Evolutionary conservation across 2,888 invertebrate species (phyloP).

Genomic region (Brachynemurus nebulosus): DNA sequence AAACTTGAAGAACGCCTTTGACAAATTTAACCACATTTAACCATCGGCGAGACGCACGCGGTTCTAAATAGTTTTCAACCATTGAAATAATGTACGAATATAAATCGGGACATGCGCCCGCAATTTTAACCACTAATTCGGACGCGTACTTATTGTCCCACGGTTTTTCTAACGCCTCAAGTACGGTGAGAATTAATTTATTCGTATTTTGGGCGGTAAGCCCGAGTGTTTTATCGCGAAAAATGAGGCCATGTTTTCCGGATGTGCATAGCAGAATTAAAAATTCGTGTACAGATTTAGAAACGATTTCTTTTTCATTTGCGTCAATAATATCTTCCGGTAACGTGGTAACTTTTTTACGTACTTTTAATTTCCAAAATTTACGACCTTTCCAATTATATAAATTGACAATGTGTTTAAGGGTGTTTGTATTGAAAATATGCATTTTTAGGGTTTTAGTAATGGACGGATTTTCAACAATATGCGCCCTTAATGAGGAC

Average conservation of each 20-base stretch:
- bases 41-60: slow-evolving; percentile 41
- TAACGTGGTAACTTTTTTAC: not conserved
- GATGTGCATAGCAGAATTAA: slow-evolving; percentile 63
- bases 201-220: slow-evolving; percentile 44
- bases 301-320: slow-evolving; percentile 38
- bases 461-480: slow-evolving; percentile 48
- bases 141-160: slow-evolving; percentile 53
- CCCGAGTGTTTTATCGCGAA: slow-evolving; percentile 52
- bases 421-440: slow-evolving; percentile 50
- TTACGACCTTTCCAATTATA: slow-evolving; percentile 64
- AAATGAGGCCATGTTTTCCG: slow-evolving; percentile 61
- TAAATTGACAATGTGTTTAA: slow-evolving; percentile 52
- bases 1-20: slow-evolving; percentile 31
- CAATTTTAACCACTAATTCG: slow-evolving; percentile 46
- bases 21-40: slow-evolving; percentile 35
- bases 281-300: slow-evolving; percentile 47
- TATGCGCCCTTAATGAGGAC: slow-evolving; percentile 49
- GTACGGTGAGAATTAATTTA: slow-evolving; percentile 43
- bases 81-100: slow-evolving; percentile 45
- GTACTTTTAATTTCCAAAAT: slow-evolving; percentile 30
- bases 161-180: slow-evolving; percentile 50
- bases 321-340: slow-evolving; percentile 22
- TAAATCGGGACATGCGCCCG: slow-evolving; percentile 57
- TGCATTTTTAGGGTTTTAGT: slow-evolving; percentile 60
- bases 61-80: slow-evolving; percentile 46